Evolutionary conservation across 2,888 invertebrate genomes (phyloP).

Genomic region (Agrilus mali): DNA sequence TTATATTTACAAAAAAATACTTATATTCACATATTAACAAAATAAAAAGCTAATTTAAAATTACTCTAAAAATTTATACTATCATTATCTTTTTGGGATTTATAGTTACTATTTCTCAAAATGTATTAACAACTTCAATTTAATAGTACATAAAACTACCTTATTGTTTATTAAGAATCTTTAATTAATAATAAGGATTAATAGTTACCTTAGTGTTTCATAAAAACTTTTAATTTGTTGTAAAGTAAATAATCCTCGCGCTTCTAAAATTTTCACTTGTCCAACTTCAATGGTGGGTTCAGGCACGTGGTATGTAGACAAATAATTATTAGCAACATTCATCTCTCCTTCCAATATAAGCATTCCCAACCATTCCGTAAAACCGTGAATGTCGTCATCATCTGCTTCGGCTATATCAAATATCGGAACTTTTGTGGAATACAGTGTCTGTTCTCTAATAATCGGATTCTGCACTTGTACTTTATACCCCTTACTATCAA

Average conservation of each 20-base stretch:
- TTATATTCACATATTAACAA: no score
- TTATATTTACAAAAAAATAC: no score
- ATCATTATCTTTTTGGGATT: no score
- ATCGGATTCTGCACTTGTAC: constrained; percentile 35
- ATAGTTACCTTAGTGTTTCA: constrained; percentile 25
- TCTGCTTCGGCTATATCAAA: constrained; percentile 17
- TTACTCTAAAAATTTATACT: no score
- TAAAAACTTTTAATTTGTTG: constrained; percentile 30
- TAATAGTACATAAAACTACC: no score
- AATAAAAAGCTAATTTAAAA: no score
- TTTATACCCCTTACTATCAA: constrained; percentile 32
- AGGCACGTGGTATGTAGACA: constrained; percentile 32
- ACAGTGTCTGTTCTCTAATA: constrained; percentile 24
- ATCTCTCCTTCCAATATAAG: constrained; percentile 31
- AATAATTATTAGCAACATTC: constrained; percentile 25
- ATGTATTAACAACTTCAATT: no score
- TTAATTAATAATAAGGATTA: no score
- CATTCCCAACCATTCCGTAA: constrained; percentile 45
- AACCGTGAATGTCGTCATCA: constrained; percentile 23
- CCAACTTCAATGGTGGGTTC: constrained; percentile 25
- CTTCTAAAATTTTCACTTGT: constrained; percentile 32
- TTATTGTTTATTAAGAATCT: no score
- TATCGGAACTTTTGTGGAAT: constrained; percentile 33
- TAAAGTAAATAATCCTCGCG: constrained; percentile 39
- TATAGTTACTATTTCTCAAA: no score